phyloP scores from a whole-genome alignment of 2,113 vertebrate genomes.

The Alethe diademata region DNA sequence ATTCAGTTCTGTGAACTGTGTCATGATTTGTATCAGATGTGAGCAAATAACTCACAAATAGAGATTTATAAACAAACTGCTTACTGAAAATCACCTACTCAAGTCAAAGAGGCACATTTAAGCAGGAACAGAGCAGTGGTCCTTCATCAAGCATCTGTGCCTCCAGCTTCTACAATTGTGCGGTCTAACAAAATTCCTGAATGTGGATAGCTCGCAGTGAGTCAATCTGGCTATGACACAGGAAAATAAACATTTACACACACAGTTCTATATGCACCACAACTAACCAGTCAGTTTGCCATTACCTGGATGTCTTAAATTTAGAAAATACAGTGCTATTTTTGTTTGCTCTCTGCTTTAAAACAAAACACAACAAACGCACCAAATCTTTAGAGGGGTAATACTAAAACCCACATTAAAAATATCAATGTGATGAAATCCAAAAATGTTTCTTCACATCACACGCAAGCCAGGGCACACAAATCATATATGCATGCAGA shows the following conservation, averaged over 20 bases:
- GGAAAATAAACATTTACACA: conserved; percentile 7
- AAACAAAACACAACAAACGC: neutral
- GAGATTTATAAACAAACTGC: conserved; percentile 6
- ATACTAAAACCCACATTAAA: neutral
- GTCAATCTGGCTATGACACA: neutral
- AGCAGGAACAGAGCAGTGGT: neutral
- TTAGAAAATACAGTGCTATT: neutral
- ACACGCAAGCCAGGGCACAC: neutral
- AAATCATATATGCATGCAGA: neutral
- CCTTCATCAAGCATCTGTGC: neutral
- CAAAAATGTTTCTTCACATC: neutral
- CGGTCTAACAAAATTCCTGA: neutral
- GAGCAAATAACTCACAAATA: neutral
- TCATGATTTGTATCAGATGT: neutral
- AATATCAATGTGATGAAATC: neutral
- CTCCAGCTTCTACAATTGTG: neutral
- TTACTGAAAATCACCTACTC: neutral
- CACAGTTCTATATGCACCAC: neutral
- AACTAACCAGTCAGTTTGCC: neutral
- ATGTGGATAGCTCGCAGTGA: neutral
- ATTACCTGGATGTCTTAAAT: neutral
- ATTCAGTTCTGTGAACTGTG: neutral
- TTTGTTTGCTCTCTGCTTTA: neutral
- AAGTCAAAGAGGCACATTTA: neutral
- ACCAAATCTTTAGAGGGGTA: neutral